Percentiles rank a stretch among this genome's conserved stretches.
Conservation (phyloP, 2,797 vertebrate genomes). For the Selene dorsalis region DNA sequence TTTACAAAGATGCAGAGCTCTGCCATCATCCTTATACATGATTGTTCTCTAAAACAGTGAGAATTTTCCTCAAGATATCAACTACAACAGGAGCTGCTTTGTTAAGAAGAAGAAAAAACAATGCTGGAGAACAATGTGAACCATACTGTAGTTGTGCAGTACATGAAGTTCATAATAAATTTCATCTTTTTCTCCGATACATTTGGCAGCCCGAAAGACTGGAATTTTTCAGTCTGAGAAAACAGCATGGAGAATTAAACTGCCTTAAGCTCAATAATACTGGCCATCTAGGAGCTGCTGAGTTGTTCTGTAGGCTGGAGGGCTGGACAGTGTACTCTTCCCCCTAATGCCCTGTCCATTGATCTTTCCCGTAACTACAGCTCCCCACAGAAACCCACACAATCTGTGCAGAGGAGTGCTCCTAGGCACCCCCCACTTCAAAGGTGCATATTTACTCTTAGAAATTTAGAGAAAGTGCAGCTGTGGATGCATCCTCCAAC, state of each 20-base stretch:
- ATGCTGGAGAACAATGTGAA: conserved; percentile 27
- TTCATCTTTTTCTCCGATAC: conserved; percentile 52
- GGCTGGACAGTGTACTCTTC: conserved; percentile 93
- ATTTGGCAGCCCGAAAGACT: conserved; percentile 62
- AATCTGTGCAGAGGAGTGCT: conserved; percentile 97
- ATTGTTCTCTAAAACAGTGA: conserved; percentile 58
- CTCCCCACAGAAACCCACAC: conserved; percentile 97
- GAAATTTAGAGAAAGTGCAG: conserved; percentile 99
- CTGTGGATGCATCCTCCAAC: conserved; percentile 98
- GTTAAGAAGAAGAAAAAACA: conserved; percentile 13
- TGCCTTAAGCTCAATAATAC: conserved; percentile 80
- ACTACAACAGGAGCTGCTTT: conserved; percentile 26
- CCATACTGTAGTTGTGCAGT: conserved; percentile 34
- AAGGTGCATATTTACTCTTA: conserved; percentile 99
- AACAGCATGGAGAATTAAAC: conserved; percentile 74
- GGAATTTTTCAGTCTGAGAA: conserved; percentile 67
- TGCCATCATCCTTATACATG: conserved; percentile 59
- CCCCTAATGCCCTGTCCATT: conserved; percentile 95
- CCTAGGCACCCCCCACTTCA: conserved; percentile 95
- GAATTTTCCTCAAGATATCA: conserved; percentile 61
- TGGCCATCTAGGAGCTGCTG: conserved; percentile 78
- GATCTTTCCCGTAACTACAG: conserved; percentile 99
- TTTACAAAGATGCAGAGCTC: background rate
- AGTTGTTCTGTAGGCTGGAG: conserved; percentile 88
- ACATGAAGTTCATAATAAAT: conserved; percentile 50